phyloP scores from a whole-genome alignment of 2,888 invertebrate genomes.

The Drosophila ustulata region DNA sequence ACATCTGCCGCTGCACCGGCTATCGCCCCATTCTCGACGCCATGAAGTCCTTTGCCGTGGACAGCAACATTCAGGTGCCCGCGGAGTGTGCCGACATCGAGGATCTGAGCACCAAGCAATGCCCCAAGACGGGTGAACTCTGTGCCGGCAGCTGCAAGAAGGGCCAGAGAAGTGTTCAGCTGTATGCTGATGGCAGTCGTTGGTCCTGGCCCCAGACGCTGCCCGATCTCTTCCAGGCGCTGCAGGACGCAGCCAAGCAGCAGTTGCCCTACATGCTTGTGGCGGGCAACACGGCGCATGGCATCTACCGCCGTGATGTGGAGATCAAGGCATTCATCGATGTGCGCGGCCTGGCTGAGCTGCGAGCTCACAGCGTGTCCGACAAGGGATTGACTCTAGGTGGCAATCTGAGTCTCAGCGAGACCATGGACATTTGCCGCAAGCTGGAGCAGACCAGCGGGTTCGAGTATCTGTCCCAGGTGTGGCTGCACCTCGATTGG shows the following conservation, averaged over 20 bases:
- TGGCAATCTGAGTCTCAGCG: slow-evolving; percentile 86
- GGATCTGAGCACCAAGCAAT: slow-evolving; percentile 84
- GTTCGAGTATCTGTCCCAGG: slow-evolving; percentile 86
- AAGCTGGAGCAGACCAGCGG: slow-evolving; percentile 83
- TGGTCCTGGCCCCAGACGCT: slow-evolving; percentile 80
- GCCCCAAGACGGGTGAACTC: slow-evolving; percentile 83
- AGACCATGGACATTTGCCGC: slow-evolving; percentile 86
- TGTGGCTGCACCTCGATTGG: slow-evolving; percentile 87
- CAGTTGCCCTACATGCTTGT: slow-evolving; percentile 87
- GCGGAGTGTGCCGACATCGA: slow-evolving; percentile 85
- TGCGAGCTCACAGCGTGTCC: slow-evolving; percentile 85
- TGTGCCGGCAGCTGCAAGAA: slow-evolving; percentile 83
- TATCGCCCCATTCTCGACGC: slow-evolving; percentile 92
- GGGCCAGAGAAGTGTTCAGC: slow-evolving; percentile 29
- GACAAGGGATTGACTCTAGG: slow-evolving; percentile 71
- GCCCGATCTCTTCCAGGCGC: slow-evolving; percentile 65
- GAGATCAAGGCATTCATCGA: slow-evolving; percentile 87
- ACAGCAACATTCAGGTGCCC: slow-evolving; percentile 86
- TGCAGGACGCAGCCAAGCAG: slow-evolving; percentile 81
- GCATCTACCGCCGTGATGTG: slow-evolving; percentile 85
- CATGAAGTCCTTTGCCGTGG: slow-evolving; percentile 90
- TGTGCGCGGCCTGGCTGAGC: slow-evolving; percentile 87
- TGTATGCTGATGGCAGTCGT: slow-evolving; percentile 71
- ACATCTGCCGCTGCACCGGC: slow-evolving; percentile 93
- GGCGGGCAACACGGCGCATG: slow-evolving; percentile 92